These are phyloP conservation scores for Gisinianus flammeolus DNA, from an alignment of 2,888 invertebrate species.

Conservation along the genomic window DNA sequence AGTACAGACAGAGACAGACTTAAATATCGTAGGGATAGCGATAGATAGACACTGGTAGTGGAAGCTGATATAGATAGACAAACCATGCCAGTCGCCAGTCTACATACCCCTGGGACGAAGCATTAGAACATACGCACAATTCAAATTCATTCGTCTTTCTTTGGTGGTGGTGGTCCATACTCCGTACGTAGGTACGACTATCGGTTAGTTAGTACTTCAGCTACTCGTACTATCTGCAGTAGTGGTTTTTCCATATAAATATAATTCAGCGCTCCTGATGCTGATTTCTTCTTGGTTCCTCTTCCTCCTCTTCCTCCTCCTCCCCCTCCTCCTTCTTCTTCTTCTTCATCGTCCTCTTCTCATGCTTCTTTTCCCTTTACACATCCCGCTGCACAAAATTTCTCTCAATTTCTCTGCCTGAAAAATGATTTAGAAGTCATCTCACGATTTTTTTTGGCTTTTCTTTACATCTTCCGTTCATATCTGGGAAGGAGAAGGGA, in stretches of 20 bases:
- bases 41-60: too few species aligned
- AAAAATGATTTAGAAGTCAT: conserved; percentile 40
- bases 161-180: background rate
- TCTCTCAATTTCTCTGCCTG: background rate
- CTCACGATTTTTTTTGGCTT: conserved; percentile 32
- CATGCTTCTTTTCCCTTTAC: background rate
- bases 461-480: conserved; percentile 17
- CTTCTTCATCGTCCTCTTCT: background rate
- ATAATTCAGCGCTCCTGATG: background rate
- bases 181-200: background rate
- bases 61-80: too few species aligned
- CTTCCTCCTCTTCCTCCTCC: background rate
- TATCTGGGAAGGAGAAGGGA: too few species aligned
- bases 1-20: too few species aligned
- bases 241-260: too few species aligned
- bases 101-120: too few species aligned
- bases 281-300: background rate
- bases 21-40: too few species aligned
- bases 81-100: too few species aligned
- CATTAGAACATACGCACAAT: background rate
- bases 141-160: background rate
- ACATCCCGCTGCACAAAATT: background rate
- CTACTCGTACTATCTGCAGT: too few species aligned
- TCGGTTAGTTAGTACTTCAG: too few species aligned
- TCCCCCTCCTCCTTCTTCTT: background rate